Conservation (phyloP, 1,140 invertebrate genomes). For the Batillaria attramentaria region DNA sequence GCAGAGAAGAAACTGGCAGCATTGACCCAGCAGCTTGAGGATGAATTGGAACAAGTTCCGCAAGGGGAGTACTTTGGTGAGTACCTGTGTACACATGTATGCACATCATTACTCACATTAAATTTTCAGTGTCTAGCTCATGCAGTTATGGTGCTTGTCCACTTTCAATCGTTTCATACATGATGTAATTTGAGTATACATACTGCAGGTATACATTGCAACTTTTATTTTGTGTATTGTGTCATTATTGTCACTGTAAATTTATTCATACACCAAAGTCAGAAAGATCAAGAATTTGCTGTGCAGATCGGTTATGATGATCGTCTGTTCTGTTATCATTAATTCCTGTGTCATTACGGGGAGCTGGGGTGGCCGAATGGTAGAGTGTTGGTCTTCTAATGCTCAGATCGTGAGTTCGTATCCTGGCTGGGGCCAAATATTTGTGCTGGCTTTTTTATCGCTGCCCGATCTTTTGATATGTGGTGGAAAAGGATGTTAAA, state of each 20-base stretch:
- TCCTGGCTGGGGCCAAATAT: too few species aligned
- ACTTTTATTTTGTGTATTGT: not conserved
- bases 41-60: constrained; percentile 90
- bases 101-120: not conserved
- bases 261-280: too few species aligned
- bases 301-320: too few species aligned
- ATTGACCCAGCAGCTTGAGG: constrained; percentile 72
- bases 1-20: constrained; percentile 72
- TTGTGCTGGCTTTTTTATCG: too few species aligned
- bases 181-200: not conserved
- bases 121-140: not conserved
- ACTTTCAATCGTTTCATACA: not conserved
- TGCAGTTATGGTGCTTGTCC: not conserved
- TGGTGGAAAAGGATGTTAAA: too few species aligned
- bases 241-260: not conserved
- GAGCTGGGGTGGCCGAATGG: too few species aligned
- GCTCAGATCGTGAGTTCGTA: too few species aligned
- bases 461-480: too few species aligned
- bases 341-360: too few species aligned
- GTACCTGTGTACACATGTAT: constrained; percentile 49
- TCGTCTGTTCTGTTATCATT: too few species aligned
- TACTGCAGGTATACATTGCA: not conserved
- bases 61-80: constrained; percentile 97
- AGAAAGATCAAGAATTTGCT: too few species aligned
- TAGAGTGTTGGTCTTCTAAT: too few species aligned